Evolutionary conservation across 2,113 vertebrate genomes (phyloP), one percentile per base, ranked within the genome.

Genomic region (Neoarius graeffei): DNA sequence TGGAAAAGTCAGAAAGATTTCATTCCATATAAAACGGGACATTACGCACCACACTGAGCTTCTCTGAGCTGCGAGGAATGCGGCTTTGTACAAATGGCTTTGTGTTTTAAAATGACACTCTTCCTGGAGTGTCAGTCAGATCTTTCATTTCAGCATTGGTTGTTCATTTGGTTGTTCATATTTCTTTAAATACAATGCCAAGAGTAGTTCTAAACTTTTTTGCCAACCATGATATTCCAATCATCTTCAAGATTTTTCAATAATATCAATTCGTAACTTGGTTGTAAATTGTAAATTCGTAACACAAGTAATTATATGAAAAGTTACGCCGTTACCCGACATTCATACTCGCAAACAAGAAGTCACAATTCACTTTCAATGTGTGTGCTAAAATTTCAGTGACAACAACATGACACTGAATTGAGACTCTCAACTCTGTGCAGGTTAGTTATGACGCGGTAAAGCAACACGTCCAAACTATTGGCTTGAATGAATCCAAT

Each of bases 1-100:
- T 15, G 52, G 52, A 56, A 79, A 79, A 79, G 76, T 79, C 76
- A 79, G 52, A 79, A 79, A 79, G 76, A 79, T 79, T 79, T 56
- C 76, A 23, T 77, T 77, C 74, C 11, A 79, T 23, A 56, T 79
- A 56, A 79, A 79, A 79, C 17, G 76, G 52, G 52, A 6, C 76
- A 79, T 79, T 79, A 79, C 76, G 14, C 76, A 79, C 76, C 2
- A 17, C 25, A 77, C 7, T 2, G 48, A 77, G 74, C 48, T 77
- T 77, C 20, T n/a, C 20, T n/a, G 71, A 42, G 30, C 35, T 48
- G 71, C 35, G 8, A 73, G 7, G 35, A 73, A 42, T 73, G 73
- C 20, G 7, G 48, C 10, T 76, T 50, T 23, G 7, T 50, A 23
- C 42, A 23, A 76, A 50, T 0, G 9, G 30, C 8, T 20, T 48